phyloP scores from a whole-genome alignment of 2,797 vertebrate species.

The Halcyon leucocephala region DNA sequence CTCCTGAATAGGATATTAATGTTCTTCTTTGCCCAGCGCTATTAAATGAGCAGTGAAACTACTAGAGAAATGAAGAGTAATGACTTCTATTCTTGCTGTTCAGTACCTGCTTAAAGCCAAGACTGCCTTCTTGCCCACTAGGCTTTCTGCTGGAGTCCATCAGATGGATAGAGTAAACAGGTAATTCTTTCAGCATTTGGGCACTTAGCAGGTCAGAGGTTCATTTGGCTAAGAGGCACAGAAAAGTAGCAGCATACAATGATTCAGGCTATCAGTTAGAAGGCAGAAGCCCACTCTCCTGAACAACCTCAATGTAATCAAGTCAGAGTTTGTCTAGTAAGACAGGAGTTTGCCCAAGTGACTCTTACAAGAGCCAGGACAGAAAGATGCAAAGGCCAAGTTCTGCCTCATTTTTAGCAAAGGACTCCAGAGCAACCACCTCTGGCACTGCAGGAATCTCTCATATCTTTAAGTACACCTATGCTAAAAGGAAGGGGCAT shows the following conservation, averaged over 20 bases:
- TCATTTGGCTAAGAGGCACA: background rate
- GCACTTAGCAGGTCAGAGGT: background rate
- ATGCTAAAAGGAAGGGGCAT: background rate
- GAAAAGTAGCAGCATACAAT: background rate
- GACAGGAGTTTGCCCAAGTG: background rate
- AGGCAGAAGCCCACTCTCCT: background rate
- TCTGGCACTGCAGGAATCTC: background rate
- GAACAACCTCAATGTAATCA: background rate
- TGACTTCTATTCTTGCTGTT: background rate
- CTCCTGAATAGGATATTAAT: slow-evolving; percentile 2
- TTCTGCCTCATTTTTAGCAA: background rate
- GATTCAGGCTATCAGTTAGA: background rate
- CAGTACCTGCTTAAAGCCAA: background rate
- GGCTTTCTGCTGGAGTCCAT: background rate
- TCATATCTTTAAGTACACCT: background rate
- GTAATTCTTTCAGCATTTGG: slow-evolving; percentile 17
- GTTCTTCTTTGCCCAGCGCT: slow-evolving; percentile 33
- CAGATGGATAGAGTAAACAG: background rate
- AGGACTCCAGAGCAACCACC: background rate
- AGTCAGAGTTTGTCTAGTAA: background rate
- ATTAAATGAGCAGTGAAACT: slow-evolving; percentile 1
- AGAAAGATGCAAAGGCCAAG: background rate
- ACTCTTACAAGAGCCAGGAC: background rate
- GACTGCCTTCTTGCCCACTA: background rate
- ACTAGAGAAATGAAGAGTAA: slow-evolving; percentile 21